A percentile compares a stretch with the other conserved stretches of the same genome.
Conservation (phyloP, 2,888 invertebrate genomes). For the Hirtodrosophila cameraria region DNA sequence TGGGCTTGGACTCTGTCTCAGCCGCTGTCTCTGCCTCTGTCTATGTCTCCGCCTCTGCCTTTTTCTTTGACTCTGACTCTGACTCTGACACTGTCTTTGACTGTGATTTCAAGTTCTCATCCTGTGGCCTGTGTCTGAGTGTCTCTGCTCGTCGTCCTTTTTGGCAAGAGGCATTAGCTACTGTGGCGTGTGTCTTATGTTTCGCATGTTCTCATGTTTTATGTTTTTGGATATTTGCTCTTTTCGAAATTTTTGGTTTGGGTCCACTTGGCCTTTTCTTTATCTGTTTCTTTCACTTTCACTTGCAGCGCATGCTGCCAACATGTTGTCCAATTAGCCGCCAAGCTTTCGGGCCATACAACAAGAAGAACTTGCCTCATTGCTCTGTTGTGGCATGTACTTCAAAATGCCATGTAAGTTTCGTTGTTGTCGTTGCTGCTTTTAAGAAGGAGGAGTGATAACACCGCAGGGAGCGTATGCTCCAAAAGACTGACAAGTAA, state of each 20-base stretch:
- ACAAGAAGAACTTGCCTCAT: constrained; percentile 20
- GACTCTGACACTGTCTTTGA: background rate
- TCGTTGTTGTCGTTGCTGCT: background rate
- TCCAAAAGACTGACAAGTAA: constrained; percentile 34
- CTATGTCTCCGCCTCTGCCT: constrained; percentile 8
- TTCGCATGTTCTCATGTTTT: constrained; percentile 44
- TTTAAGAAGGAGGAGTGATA: background rate
- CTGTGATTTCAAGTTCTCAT: constrained; percentile 27
- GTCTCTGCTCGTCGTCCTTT: constrained; percentile 15
- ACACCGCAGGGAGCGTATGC: constrained; percentile 18
- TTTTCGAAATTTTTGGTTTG: background rate
- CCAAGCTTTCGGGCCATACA: constrained; percentile 20
- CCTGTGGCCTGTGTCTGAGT: constrained; percentile 17
- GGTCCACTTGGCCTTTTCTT: constrained; percentile 11
- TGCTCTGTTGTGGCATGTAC: constrained; percentile 47
- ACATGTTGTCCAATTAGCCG: constrained; percentile 69
- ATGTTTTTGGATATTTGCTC: constrained; percentile 31
- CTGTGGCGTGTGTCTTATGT: constrained; percentile 35
- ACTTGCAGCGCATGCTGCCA: constrained; percentile 19
- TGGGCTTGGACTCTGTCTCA: constrained; percentile 2
- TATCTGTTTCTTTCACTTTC: constrained; percentile 35
- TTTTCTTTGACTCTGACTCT: constrained; percentile 19
- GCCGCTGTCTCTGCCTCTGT: background rate
- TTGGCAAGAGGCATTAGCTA: constrained; percentile 42
- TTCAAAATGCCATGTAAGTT: constrained; percentile 53